Conservation (phyloP, 2,113 vertebrate genomes). For the Arizona elegans region DNA sequence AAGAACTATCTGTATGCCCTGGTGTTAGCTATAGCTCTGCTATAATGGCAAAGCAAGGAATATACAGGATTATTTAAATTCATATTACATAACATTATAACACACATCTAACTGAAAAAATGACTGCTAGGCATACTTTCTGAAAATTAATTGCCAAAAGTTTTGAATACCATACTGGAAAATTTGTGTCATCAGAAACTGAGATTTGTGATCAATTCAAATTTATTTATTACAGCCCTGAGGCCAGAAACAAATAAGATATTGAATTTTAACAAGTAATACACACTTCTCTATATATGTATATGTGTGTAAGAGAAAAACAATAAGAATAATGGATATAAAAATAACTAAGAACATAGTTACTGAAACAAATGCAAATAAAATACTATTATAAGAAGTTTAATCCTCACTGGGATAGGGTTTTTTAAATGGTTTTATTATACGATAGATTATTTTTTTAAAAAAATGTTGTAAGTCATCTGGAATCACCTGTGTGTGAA, state of each 20-base stretch:
- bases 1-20: neutral
- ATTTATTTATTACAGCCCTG: neutral
- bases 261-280: neutral
- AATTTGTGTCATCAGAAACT: neutral
- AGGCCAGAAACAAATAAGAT: neutral
- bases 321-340: neutral
- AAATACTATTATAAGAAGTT: neutral
- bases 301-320: neutral
- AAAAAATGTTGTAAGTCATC: neutral
- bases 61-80: neutral
- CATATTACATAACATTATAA: neutral
- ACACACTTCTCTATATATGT: neutral
- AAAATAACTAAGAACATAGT: neutral
- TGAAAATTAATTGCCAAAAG: neutral
- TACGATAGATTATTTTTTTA: neutral
- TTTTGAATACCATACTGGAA: neutral
- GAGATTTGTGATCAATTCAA: neutral
- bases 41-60: neutral
- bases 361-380: neutral
- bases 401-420: neutral
- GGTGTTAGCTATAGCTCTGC: neutral
- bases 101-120: neutral
- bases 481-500: neutral
- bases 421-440: neutral
- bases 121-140: neutral